A percentile compares a stretch with the other conserved stretches of the same genome.
phyloP scores from a whole-genome alignment of 2,113 vertebrate species.

The Setophaga petechia region DNA sequence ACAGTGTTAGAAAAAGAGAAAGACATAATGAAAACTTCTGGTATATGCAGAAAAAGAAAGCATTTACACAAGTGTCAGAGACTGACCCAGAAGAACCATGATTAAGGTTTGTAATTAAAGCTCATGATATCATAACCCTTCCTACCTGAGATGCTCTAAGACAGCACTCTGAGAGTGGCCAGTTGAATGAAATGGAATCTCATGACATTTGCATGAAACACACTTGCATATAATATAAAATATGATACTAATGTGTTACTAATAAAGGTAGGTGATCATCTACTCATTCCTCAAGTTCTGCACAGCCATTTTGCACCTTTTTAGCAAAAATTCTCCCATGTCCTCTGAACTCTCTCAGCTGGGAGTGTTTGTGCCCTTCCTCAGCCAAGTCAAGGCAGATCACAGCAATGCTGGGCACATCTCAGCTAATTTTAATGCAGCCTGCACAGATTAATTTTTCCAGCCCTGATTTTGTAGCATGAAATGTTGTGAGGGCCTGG shows the following conservation, averaged over 20 bases:
- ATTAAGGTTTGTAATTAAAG: neutral
- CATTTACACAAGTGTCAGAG: neutral
- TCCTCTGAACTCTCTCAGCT: neutral
- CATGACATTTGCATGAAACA: neutral
- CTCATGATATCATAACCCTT: neutral
- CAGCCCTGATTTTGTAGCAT: neutral
- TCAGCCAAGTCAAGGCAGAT: neutral
- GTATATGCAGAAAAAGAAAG: neutral
- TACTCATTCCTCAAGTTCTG: neutral
- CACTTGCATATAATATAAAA: neutral
- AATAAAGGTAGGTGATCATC: neutral
- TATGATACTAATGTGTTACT: neutral
- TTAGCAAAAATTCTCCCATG: accelerated
- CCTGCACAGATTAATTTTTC: neutral
- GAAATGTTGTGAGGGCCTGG: neutral
- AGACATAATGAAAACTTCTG: neutral
- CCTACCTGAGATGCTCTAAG: neutral
- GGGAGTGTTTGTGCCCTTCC: neutral
- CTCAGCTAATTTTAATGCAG: neutral
- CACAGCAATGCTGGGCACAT: neutral
- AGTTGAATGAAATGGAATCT: neutral
- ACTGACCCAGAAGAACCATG: neutral
- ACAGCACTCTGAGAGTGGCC: neutral
- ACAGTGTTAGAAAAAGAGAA: neutral
- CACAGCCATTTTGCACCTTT: accelerated